phyloP scores from a whole-genome alignment of 2,888 invertebrate species.

The Galerucella nymphaeae region DNA sequence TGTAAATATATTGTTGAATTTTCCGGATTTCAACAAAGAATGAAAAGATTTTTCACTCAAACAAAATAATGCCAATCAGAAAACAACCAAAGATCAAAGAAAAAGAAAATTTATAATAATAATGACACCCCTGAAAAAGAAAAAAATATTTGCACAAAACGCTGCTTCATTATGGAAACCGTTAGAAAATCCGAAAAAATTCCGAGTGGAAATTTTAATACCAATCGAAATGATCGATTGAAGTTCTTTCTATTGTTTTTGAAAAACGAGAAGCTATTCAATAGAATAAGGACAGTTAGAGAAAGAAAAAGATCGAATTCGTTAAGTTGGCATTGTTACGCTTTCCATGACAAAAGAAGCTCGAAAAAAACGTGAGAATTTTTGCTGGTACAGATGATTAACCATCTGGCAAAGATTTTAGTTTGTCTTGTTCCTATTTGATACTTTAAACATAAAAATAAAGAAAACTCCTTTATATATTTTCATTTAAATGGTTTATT shows the following conservation, averaged over 20 bases:
- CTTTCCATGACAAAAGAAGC: background rate
- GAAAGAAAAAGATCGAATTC: background rate
- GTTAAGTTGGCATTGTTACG: background rate
- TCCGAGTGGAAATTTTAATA: background rate
- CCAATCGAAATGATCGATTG: background rate
- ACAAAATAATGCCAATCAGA: too few relatives aligned
- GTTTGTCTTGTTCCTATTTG: too few relatives aligned
- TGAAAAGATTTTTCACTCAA: too few relatives aligned
- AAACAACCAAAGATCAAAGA: too few relatives aligned
- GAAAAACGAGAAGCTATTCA: background rate
- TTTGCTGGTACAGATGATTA: background rate
- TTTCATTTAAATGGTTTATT: too few relatives aligned
- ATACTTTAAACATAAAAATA: too few relatives aligned
- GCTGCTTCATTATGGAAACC: background rate
- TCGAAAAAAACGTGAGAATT: background rate
- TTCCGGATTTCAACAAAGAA: too few relatives aligned
- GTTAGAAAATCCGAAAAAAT: background rate
- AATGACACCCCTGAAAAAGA: background rate
- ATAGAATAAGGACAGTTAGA: background rate
- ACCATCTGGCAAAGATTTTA: too few relatives aligned
- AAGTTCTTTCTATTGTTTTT: background rate
- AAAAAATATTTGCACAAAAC: background rate
- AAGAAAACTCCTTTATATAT: too few relatives aligned
- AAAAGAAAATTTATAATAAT: too few relatives aligned
- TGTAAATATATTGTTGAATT: too few relatives aligned